These are phyloP conservation scores for Penelope pileata DNA, from an alignment of 2,113 vertebrate genomes.

Conservation along the genomic window DNA sequence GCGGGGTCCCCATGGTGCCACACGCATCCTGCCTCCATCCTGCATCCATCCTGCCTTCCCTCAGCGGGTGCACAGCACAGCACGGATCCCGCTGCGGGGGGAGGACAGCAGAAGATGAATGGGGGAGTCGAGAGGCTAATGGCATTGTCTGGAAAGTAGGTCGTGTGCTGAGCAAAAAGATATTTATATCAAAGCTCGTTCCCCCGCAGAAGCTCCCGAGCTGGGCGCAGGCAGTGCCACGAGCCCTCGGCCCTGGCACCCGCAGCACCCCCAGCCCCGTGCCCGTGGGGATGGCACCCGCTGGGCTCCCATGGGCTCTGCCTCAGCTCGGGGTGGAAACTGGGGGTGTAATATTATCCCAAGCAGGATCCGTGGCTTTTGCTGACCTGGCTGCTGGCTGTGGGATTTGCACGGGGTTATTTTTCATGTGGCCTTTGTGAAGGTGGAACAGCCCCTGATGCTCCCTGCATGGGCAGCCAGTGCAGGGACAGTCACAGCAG, in stretches of 20 bases:
- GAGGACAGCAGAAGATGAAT: slow-evolving; percentile 38
- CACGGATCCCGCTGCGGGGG: not conserved
- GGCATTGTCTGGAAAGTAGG: slow-evolving; percentile 75
- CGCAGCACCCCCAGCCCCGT: rapidly evolving
- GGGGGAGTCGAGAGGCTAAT: slow-evolving; percentile 58
- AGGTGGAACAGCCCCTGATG: not conserved
- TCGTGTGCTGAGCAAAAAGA: slow-evolving; percentile 67
- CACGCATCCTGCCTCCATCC: too few relatives aligned
- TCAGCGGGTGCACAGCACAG: rapidly evolving
- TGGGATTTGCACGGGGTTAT: rapidly evolving
- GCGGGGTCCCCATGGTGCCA: rapidly evolving
- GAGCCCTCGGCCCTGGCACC: rapidly evolving
- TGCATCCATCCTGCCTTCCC: not conserved
- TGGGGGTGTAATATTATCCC: rapidly evolving
- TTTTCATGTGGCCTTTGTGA: not conserved
- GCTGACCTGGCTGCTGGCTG: slow-evolving; percentile 15
- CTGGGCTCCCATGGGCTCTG: not conserved
- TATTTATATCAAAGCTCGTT: slow-evolving; percentile 61
- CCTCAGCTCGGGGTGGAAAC: not conserved
- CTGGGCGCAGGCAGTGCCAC: not conserved
- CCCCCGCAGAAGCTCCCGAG: slow-evolving; percentile 44
- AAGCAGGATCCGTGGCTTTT: rapidly evolving
- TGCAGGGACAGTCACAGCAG: rapidly evolving
- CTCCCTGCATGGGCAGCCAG: not conserved
- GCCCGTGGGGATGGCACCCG: not conserved